phyloP scores from a whole-genome alignment of 2,797 vertebrate genomes.

The Schizopygopsis pylzovi region DNA sequence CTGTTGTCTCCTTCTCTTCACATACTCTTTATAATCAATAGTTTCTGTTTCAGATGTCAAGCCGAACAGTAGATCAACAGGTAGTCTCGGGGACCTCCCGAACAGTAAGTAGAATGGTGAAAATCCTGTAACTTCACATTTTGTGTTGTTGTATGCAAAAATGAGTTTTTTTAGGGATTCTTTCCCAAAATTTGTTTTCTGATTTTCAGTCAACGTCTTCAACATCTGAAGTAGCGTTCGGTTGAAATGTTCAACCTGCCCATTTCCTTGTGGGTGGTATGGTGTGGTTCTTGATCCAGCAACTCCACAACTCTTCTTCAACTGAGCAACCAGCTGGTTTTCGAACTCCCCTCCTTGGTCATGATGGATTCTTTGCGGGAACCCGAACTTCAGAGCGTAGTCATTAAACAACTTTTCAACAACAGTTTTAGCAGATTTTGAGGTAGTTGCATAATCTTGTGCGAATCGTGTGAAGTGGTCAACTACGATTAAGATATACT shows the following conservation, averaged over 20 bases:
- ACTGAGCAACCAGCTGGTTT: too few relatives aligned
- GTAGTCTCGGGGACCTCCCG: neutral
- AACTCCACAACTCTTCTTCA: too few relatives aligned
- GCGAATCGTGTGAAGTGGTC: conserved; percentile 24
- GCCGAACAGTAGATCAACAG: neutral
- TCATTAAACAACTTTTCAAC: conserved; percentile 46
- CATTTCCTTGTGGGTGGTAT: too few relatives aligned
- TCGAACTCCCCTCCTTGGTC: neutral
- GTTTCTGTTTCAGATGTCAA: neutral
- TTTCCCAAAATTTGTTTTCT: too few relatives aligned
- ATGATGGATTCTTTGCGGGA: conserved; percentile 3
- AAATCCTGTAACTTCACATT: too few relatives aligned
- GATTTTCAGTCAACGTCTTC: too few relatives aligned
- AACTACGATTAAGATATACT: conserved; percentile 24
- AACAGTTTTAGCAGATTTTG: conserved; percentile 45
- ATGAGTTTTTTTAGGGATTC: too few relatives aligned
- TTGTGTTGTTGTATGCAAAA: too few relatives aligned
- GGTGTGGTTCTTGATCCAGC: too few relatives aligned
- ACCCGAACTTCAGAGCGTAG: conserved; percentile 37
- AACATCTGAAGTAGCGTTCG: too few relatives aligned
- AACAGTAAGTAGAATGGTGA: neutral
- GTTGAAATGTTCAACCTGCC: too few relatives aligned
- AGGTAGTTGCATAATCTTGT: conserved; percentile 25
- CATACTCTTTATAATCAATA: neutral
- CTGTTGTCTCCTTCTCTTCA: neutral